Evolutionary conservation across 1,140 invertebrate species (phyloP), one percentile per base, ranked within the genome.

Genomic region (Caerostris darwini): DNA sequence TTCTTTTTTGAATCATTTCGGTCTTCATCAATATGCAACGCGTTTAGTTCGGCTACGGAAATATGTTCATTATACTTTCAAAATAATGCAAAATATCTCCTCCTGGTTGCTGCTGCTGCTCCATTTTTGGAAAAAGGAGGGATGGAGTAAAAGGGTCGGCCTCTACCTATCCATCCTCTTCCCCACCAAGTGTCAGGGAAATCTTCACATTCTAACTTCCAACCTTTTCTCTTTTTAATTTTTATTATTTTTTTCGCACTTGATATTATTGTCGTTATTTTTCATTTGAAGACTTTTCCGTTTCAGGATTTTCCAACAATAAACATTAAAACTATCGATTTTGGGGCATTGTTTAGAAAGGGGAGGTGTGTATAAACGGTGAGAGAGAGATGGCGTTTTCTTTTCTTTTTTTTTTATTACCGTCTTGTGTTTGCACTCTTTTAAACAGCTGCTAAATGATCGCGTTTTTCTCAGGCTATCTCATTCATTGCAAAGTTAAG

Each of bases 41-140:
- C 59, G 85, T 61, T 87, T 87, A 19, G n/a, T 34, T 61, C 85
- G 17, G 7, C 85, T 64, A 61, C 85, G 54, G 58, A 87, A 87
- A 87, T 87, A 87, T 87, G 85, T 87, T 87, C 85, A 87, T 87
- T 87, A 87, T 87, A 87, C 85, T 87, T 87, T 87, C 85, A 87
- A 87, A 87, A 87, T 87, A 87, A 87, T 87, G 85, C 85, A 87
- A 87, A 87, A 87, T 87, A 87, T 87, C 85, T 53, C 34, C 34
- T 34, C 34, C 34, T 34, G 34, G 34, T 34, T 34, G 34, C 34
- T 34, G n/a, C 34, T 34, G n/a, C 85, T 61, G 85, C 53, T 59
- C n/a, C 59, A 12, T 87, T 34, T n/a, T 56, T 7, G 34, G 34
- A 67, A 67, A n/a, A 14, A 67, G 12, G 12, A 67, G 64, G 12